A percentile compares a stretch with the other conserved stretches of the same genome.
Conservation (phyloP, 1,140 invertebrate species). For the Drosophila ananassae region DNA sequence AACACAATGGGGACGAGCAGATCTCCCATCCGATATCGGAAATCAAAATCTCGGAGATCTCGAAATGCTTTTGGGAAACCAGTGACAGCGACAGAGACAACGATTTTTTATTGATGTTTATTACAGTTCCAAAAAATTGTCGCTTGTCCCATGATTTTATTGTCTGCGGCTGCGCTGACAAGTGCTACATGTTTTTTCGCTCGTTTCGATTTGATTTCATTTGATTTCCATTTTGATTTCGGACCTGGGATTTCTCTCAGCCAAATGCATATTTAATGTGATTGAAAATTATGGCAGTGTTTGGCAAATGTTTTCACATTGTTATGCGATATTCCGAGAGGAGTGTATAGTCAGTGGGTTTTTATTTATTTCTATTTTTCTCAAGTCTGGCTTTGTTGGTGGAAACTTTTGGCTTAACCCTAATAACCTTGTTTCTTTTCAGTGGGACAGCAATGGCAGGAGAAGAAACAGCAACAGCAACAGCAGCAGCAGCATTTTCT, state of each 20-base stretch:
- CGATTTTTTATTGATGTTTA: constrained; percentile 71
- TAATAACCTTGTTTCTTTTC: constrained; percentile 73
- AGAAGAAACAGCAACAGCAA: constrained; percentile 23
- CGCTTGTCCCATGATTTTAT: constrained; percentile 59
- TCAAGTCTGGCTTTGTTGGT: constrained; percentile 7
- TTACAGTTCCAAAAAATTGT: constrained; percentile 68
- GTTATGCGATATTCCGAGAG: constrained; percentile 1
- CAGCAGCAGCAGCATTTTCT: constrained; percentile 48
- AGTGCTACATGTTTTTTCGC: constrained; percentile 79
- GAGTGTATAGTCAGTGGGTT: constrained; percentile 8
- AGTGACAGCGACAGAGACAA: constrained; percentile 24
- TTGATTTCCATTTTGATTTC: constrained; percentile 34
- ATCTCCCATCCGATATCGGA: constrained; percentile 25
- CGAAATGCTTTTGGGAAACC: constrained; percentile 5
- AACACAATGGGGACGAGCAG: constrained; percentile 20
- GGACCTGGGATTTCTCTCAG: constrained; percentile 14
- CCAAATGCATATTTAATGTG: constrained; percentile 66
- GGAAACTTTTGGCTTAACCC: constrained; percentile 60
- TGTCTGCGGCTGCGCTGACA: constrained; percentile 74
- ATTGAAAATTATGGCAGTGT: constrained; percentile 69
- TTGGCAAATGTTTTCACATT: constrained; percentile 32
- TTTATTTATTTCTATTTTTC: background rate
- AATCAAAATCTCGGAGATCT: constrained; percentile 35
- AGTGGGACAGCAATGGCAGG: constrained; percentile 34
- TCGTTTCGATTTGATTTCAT: constrained; percentile 57